Evolutionary conservation across 2,113 vertebrate genomes (phyloP).

Genomic region (Daphoenositta chrysoptera): DNA sequence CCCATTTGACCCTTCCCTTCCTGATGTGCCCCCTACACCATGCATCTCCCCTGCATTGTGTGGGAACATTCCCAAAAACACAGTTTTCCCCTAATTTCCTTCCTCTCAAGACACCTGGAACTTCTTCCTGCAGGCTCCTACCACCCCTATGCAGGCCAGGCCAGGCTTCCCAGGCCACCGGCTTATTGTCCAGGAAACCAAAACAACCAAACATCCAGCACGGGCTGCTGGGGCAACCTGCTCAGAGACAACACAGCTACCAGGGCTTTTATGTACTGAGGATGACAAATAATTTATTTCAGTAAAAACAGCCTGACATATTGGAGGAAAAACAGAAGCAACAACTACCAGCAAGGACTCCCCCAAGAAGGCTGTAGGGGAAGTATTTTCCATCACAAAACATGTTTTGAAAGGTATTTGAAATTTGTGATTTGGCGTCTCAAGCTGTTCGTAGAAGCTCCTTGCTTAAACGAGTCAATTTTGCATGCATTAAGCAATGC

Average conservation of each 20-base stretch:
- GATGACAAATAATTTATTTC: not conserved
- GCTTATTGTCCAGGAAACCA: not conserved
- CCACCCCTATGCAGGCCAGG: not conserved
- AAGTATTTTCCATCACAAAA: not conserved
- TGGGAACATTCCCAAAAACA: not conserved
- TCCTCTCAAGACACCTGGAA: constrained; percentile 6
- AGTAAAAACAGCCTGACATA: not conserved
- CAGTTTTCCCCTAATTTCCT: not conserved
- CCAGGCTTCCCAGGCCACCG: not conserved
- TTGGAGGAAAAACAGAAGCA: not conserved
- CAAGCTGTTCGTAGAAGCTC: not conserved
- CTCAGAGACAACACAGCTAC: not conserved
- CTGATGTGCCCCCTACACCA: not conserved
- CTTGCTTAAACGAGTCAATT: not conserved
- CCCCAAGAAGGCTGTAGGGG: not conserved
- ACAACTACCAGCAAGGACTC: not conserved
- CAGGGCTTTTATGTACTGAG: not conserved
- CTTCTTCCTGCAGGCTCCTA: not conserved
- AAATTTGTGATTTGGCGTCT: not conserved
- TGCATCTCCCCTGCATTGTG: not conserved
- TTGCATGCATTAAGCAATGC: not conserved
- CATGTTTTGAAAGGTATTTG: not conserved
- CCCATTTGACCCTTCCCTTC: not conserved
- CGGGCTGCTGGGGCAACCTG: not conserved
- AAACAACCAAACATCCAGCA: not conserved